Evolutionary conservation across 2,888 invertebrate genomes (phyloP).

Genomic region (Ochlodes sylvanus): DNA sequence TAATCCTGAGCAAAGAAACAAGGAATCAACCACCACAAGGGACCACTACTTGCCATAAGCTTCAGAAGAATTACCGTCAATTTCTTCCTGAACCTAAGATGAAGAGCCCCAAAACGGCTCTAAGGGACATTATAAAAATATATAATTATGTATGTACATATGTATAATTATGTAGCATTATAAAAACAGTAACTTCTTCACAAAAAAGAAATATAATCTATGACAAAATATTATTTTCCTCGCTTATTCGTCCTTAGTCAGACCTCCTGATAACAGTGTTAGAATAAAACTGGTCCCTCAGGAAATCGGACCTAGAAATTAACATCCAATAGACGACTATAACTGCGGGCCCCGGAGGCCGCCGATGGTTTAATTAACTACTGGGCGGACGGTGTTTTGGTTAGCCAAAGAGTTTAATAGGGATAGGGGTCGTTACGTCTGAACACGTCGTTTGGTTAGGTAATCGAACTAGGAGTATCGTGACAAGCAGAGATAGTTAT

Average conservation of each 20-base stretch:
- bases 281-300: conserved; percentile 4
- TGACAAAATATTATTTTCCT: not conserved
- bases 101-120: too few species aligned
- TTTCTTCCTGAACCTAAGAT: too few species aligned
- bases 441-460: not conserved
- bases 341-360: conserved; percentile 20
- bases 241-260: not conserved
- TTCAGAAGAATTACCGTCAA: too few species aligned
- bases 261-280: conserved; percentile 2
- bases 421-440: conserved; percentile 4
- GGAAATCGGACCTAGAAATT: conserved; percentile 29
- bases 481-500: too few species aligned
- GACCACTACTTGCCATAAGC: too few species aligned
- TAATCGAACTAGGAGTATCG: not conserved
- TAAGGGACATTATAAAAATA: too few species aligned
- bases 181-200: too few species aligned
- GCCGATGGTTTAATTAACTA: conserved; percentile 20
- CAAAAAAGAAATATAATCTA: too few species aligned
- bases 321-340: conserved; percentile 25
- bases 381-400: conserved; percentile 14
- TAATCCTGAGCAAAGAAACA: too few species aligned
- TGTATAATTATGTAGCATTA: too few species aligned
- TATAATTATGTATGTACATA: too few species aligned
- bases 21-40: too few species aligned
- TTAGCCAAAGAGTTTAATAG: conserved; percentile 19